Conservation (phyloP, 2,113 vertebrate species). For the Castor canadensis region DNA sequence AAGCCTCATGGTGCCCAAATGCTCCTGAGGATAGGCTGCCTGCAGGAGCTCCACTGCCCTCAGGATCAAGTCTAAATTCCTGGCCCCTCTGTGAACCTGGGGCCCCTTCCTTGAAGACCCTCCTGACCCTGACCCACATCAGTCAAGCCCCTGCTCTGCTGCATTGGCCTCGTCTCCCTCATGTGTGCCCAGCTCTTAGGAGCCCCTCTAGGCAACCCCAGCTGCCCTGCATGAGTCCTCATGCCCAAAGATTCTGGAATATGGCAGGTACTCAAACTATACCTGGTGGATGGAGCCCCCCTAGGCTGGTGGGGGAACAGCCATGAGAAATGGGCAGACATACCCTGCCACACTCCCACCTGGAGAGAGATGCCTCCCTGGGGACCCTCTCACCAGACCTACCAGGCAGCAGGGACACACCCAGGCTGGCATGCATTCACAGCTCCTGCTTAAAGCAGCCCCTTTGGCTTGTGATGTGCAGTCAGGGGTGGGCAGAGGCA, state of each 20-base stretch:
- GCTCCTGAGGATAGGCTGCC: not conserved
- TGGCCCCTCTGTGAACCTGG: not conserved
- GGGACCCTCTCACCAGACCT: not conserved
- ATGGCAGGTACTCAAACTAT: rapidly evolving
- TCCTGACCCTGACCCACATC: not conserved
- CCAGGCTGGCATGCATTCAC: not conserved
- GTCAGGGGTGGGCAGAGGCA: not conserved
- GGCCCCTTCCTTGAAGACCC: not conserved
- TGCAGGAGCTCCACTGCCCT: not conserved
- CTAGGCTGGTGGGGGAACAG: not conserved
- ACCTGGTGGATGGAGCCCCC: rapidly evolving
- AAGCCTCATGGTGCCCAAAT: not conserved
- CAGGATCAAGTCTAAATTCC: not conserved
- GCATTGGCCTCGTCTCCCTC: rapidly evolving
- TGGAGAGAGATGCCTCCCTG: not conserved
- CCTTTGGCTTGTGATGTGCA: too few species aligned
- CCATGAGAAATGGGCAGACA: rapidly evolving
- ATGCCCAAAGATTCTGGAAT: rapidly evolving
- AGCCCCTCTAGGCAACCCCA: not conserved
- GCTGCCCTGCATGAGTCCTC: not conserved
- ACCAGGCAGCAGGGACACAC: not conserved
- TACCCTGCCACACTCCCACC: not conserved
- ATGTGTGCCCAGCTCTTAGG: rapidly evolving
- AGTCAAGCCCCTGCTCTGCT: not conserved
- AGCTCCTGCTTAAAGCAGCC: not conserved